Evolutionary conservation across 1,140 invertebrate species (phyloP).

Genomic region (Bombus picipes): DNA sequence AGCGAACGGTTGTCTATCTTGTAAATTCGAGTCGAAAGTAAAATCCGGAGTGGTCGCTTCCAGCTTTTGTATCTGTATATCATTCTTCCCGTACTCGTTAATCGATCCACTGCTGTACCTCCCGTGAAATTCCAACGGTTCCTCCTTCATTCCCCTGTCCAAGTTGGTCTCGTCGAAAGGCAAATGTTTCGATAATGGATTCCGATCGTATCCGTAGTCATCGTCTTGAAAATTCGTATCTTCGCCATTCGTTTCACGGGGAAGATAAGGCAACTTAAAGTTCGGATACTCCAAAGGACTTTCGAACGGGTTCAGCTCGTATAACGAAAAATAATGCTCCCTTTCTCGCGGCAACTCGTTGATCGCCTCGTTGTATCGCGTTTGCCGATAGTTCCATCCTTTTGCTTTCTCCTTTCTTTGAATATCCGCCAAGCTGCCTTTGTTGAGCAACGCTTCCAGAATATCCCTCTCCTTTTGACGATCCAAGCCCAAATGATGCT

Average conservation of each 20-base stretch:
- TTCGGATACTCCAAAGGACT: neutral
- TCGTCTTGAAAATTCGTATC: neutral
- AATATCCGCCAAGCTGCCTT: slow-evolving; percentile 60
- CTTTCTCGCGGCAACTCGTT: slow-evolving; percentile 15
- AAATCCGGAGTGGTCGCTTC: slow-evolving; percentile 69
- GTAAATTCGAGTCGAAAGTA: slow-evolving; percentile 70
- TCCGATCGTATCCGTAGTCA: neutral
- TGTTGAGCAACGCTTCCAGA: slow-evolving; percentile 59
- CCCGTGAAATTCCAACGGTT: slow-evolving; percentile 56
- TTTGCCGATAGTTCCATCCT: slow-evolving; percentile 24
- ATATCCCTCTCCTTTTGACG: slow-evolving; percentile 64
- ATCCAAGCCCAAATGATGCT: slow-evolving; percentile 62
- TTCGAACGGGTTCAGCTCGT: neutral
- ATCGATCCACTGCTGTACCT: slow-evolving; percentile 6
- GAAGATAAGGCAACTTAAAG: slow-evolving; percentile 7
- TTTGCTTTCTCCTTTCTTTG: slow-evolving; percentile 60
- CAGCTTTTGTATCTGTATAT: slow-evolving; percentile 37
- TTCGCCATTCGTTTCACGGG: neutral
- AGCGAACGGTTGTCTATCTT: slow-evolving; percentile 75
- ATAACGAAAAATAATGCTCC: neutral
- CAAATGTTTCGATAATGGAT: neutral
- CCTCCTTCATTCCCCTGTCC: slow-evolving; percentile 40
- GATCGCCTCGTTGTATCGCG: slow-evolving; percentile 21
- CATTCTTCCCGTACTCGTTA: neutral
- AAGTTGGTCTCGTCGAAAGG: neutral